Conservation (phyloP, 2,113 vertebrate species). For the Perca schrenkii region DNA sequence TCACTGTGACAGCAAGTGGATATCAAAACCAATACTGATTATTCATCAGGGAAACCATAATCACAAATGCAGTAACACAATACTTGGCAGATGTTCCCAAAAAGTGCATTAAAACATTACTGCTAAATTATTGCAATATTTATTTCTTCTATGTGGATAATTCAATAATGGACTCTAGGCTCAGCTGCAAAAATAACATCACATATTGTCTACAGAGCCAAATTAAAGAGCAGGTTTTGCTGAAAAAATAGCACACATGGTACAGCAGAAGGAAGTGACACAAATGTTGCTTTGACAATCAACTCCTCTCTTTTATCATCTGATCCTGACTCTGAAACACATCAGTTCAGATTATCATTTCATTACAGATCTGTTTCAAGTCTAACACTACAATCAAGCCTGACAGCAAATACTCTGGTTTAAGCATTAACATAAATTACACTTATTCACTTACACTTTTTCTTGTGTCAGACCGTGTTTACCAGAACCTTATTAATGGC, state of each 20-base stretch:
- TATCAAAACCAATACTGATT: slow-evolving; percentile 43
- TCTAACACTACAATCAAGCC: neutral
- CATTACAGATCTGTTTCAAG: slow-evolving; percentile 12
- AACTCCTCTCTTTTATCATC: slow-evolving; percentile 46
- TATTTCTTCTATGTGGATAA: neutral
- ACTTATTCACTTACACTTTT: slow-evolving; percentile 15
- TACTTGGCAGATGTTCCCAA: slow-evolving; percentile 15
- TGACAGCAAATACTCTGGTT: neutral
- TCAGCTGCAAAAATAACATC: neutral
- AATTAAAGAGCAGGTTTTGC: slow-evolving; percentile 2
- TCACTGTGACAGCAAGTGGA: slow-evolving; percentile 65
- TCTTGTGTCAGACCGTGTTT: slow-evolving; percentile 63
- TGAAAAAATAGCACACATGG: neutral
- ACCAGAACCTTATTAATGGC: slow-evolving; percentile 70
- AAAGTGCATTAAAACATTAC: neutral
- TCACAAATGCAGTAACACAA: slow-evolving; percentile 38
- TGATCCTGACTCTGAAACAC: neutral
- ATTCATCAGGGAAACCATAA: slow-evolving; percentile 47
- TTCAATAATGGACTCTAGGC: neutral
- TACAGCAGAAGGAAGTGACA: slow-evolving; percentile 6
- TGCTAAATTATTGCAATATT: neutral
- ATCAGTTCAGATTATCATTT: slow-evolving; percentile 35
- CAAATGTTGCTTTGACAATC: slow-evolving; percentile 29
- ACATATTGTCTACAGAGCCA: neutral
- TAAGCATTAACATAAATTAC: slow-evolving; percentile 27